Evolutionary conservation across 2,797 vertebrate genomes (phyloP), one percentile per base, ranked within the genome.

Genomic region (Moxostoma hubbsi): DNA sequence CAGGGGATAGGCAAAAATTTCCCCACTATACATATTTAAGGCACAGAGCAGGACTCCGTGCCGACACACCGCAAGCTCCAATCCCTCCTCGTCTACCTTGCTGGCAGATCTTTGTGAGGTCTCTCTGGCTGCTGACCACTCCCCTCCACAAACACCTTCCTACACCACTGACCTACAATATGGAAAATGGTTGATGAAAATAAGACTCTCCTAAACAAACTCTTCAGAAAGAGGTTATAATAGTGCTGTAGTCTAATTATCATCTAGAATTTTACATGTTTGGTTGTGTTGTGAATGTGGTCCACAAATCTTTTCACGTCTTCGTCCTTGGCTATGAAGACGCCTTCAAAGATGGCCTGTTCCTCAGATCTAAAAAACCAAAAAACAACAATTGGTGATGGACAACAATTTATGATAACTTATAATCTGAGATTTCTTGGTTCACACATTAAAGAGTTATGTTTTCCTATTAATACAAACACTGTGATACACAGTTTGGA

Each of bases 111-210:
- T 79, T 13, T 74, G 9, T 5, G 74, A 82, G 0, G 73, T 80
- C 50, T 86, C 75, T 36, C 68, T 59, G 7, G 80, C 83, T 46
- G 80, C 80, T 62, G 82, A 72, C 83, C 73, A 85, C 10, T 81
- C 10, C 8, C 72, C 78, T 45, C 81, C 75, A 79, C 80, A 84
- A 57, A 77, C 81, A 77, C 74, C 59, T 76, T 64, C 78, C n/a
- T n/a, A n/a, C n/a, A n/a, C n/a, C 82, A 59, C 81, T 51, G n/a
- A 82, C 72, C 75, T 84, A 54, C 2, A 82, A 15, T 65, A 66
- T 72, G 43, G 8, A 71, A 62, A 70, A 70, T 51, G 12, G 57
- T 10, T 13, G 6, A 55, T 13, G 12, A 54, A 51, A 71, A 74
- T 7, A 61, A 64, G 12, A 68, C 45, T 62, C 49, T 70, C 11